Conservation (phyloP, 35 echinoderm and acorn worm species). For the Anneissia japonica region DNA sequence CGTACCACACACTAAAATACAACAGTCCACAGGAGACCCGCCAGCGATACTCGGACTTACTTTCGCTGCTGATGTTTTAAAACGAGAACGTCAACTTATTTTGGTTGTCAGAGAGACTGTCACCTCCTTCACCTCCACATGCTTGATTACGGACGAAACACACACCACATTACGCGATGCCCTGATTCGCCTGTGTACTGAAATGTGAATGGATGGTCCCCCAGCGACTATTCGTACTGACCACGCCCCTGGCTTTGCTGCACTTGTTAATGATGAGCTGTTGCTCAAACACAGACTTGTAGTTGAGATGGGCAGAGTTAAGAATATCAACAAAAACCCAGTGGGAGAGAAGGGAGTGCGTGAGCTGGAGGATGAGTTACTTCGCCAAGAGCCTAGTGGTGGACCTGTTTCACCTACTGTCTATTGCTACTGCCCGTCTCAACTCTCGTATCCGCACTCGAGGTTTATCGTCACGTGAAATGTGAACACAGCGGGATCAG, state of each 20-base stretch:
- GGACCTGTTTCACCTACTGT: no score
- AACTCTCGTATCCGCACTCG: no score
- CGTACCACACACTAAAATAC: neutral
- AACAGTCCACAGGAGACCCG: constrained; percentile 30
- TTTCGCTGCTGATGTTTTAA: constrained; percentile 60
- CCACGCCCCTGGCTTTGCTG: constrained; percentile 26
- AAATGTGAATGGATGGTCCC: constrained; percentile 64
- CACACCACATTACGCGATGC: constrained; percentile 22
- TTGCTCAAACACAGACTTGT: constrained; percentile 7
- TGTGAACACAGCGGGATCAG: no score
- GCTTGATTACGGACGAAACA: constrained; percentile 27
- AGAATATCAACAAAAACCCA: no score
- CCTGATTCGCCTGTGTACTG: no score
- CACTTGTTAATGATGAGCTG: constrained; percentile 17
- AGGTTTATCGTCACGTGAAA: no score
- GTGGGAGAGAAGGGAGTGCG: no score
- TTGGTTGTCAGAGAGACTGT: constrained; percentile 44
- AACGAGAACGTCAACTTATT: constrained; percentile 46
- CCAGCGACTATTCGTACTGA: constrained; percentile 49
- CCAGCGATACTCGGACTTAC: constrained; percentile 34
- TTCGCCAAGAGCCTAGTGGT: no score
- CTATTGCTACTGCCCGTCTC: no score
- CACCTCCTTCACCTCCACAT: constrained; percentile 13
- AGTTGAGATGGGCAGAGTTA: no score
- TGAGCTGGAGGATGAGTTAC: no score